These are phyloP conservation scores for Lathamus discolor DNA, from an alignment of 2,113 vertebrate species.

Conservation along the genomic window DNA sequence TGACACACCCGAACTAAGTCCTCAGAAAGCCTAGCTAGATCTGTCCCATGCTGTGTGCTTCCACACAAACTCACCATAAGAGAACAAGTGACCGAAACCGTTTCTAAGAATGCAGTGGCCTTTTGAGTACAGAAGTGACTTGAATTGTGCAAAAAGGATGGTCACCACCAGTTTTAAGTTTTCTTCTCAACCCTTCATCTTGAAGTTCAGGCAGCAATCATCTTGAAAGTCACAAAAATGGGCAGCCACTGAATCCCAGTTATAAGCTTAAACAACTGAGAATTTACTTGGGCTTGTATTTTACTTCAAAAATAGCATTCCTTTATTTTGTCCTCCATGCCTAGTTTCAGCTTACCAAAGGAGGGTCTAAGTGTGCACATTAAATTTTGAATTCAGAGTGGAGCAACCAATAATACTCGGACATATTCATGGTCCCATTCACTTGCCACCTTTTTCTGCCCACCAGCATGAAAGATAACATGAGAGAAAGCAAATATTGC, in stretches of 20 bases:
- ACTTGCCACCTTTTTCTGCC: neutral
- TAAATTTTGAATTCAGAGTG: neutral
- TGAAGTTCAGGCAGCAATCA: neutral
- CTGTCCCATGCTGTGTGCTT: fast-evolving
- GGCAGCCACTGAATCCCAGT: neutral
- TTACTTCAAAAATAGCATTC: neutral
- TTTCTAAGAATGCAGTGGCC: neutral
- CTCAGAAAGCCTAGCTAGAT: neutral
- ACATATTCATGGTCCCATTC: neutral
- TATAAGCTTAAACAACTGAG: neutral
- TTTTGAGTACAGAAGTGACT: neutral
- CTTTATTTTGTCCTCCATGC: neutral
- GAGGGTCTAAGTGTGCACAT: neutral
- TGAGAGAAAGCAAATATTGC: neutral
- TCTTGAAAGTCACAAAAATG: neutral
- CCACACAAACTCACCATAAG: fast-evolving
- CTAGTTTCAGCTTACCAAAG: neutral
- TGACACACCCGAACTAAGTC: neutral
- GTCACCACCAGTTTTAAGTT: neutral
- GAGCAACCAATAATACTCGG: neutral
- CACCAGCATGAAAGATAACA: neutral
- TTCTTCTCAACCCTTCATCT: neutral
- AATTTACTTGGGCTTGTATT: neutral
- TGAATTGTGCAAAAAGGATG: neutral
- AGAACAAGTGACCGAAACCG: neutral